These are phyloP conservation scores for Eustalomyia histrio DNA, from an alignment of 2,888 invertebrate genomes.

Conservation along the genomic window DNA sequence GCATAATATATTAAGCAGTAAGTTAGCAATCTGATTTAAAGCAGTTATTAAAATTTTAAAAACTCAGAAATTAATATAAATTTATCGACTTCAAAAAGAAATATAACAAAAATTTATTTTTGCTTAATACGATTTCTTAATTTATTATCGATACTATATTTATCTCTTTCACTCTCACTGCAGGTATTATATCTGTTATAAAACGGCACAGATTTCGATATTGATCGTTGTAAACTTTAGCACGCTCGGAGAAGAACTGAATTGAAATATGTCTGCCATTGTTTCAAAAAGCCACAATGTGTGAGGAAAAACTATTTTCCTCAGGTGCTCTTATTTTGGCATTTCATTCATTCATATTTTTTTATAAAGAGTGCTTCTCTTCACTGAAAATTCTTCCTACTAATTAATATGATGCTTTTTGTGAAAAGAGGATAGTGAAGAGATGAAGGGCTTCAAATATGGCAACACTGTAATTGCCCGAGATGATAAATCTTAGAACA, in stretches of 20 bases:
- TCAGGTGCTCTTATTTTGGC: slow-evolving; percentile 31
- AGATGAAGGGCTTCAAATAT: too few relatives aligned
- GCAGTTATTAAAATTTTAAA: too few relatives aligned
- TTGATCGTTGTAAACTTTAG: slow-evolving; percentile 61
- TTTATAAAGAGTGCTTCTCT: too few relatives aligned
- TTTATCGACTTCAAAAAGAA: slow-evolving; percentile 35
- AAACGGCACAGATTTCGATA: slow-evolving; percentile 49
- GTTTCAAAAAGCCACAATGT: slow-evolving; percentile 64
- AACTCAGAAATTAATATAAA: slow-evolving; percentile 7
- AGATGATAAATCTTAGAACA: too few relatives aligned
- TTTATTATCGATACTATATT: slow-evolving; percentile 67
- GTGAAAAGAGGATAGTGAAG: too few relatives aligned
- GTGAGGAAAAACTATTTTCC: slow-evolving; percentile 36
- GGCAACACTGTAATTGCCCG: too few relatives aligned
- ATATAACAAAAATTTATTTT: slow-evolving; percentile 39
- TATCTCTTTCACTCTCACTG: slow-evolving; percentile 74
- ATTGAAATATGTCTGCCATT: slow-evolving; percentile 69
- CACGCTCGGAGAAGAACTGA: slow-evolving; percentile 72
- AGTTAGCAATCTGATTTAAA: too few relatives aligned
- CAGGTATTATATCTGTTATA: slow-evolving; percentile 60
- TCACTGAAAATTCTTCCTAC: too few relatives aligned
- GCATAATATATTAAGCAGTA: too few relatives aligned
- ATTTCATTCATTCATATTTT: background rate
- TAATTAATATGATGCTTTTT: too few relatives aligned
- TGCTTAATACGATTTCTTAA: slow-evolving; percentile 57